Evolutionary conservation across 53 echinoderm and acorn worm species (phyloP).

Genomic region (Paracentrotus lividus): DNA sequence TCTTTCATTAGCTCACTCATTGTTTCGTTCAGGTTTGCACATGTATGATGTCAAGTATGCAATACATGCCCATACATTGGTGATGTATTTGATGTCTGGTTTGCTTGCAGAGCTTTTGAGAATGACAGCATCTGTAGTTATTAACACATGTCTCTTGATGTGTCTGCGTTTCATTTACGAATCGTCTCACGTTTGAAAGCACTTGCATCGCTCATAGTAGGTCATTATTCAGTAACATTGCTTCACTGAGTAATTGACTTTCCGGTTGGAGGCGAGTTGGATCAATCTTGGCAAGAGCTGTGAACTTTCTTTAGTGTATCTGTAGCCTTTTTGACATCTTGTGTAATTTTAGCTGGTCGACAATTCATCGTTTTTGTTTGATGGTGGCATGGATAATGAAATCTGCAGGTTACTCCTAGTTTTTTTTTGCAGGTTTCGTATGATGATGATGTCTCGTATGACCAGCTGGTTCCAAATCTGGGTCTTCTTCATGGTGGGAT

Average conservation of each 20-base stretch:
- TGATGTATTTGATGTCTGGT: slow-evolving; percentile 12
- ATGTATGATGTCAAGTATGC: slow-evolving; percentile 17
- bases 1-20: slow-evolving; percentile 14
- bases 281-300: slow-evolving; percentile 5
- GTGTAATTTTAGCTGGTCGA: neutral
- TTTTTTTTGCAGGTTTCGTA: no score
- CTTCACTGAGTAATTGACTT: neutral
- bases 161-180: slow-evolving; percentile 23
- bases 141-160: slow-evolving; percentile 11
- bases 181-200: slow-evolving; percentile 24
- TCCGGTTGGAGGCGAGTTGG: neutral
- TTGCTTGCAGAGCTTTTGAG: slow-evolving; percentile 23
- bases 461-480: no score
- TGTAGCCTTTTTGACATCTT: neutral
- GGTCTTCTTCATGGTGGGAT: no score
- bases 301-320: neutral
- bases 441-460: no score
- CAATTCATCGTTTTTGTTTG: no score
- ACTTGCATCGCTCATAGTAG: neutral
- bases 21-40: slow-evolving; percentile 37
- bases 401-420: no score
- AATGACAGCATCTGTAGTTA: slow-evolving; percentile 20
- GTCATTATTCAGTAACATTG: neutral
- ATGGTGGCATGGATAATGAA: no score
- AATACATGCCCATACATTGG: slow-evolving; percentile 30